Conservation (phyloP, 2,113 vertebrate genomes). For the Ptilonorhynchus violaceus region DNA sequence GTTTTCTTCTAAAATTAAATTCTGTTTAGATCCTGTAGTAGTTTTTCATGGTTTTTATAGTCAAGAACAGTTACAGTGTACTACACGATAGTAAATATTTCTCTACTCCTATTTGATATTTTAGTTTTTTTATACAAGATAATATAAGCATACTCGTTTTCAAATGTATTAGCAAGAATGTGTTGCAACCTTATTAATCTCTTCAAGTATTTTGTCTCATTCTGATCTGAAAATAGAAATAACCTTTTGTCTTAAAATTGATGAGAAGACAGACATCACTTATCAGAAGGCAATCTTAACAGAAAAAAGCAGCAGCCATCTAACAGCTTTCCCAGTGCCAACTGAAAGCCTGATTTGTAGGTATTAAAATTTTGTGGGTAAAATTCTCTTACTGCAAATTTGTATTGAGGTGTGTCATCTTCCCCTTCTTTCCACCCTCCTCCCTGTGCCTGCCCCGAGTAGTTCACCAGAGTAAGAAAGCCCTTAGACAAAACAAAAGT, state of each 20-base stretch:
- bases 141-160: not conserved
- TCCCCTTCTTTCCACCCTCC: not conserved
- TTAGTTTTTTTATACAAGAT: not conserved
- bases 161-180: not conserved
- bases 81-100: not conserved
- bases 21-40: not conserved
- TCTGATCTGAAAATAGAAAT: not conserved
- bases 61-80: not conserved
- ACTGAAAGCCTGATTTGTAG: conserved; percentile 8
- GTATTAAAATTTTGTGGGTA: not conserved
- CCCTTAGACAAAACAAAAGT: not conserved
- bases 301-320: not conserved
- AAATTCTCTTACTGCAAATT: not conserved
- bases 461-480: not conserved
- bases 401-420: not conserved
- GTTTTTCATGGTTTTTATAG: not conserved
- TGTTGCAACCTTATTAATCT: not conserved
- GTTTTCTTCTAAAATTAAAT: not conserved
- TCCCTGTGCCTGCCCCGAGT: fast-evolving
- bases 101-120: not conserved
- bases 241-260: not conserved
- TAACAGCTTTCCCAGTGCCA: not conserved
- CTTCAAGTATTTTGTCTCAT: not conserved
- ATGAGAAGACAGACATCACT: not conserved
- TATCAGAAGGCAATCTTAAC: not conserved